These are phyloP conservation scores for Phodopus roborovskii DNA, from an alignment of 2,113 vertebrate species.

Conservation along the genomic window DNA sequence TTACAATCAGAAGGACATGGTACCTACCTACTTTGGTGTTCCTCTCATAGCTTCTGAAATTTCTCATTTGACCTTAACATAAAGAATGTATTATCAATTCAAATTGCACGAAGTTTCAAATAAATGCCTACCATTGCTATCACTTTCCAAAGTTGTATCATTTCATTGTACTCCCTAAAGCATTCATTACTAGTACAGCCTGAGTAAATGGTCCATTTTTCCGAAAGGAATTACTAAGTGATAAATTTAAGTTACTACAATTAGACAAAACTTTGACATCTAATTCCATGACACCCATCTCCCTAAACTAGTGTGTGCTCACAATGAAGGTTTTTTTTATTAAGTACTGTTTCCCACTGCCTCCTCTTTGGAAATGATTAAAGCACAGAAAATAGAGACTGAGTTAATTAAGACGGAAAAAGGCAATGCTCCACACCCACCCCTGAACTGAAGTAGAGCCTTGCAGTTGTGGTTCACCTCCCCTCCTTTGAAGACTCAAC, in stretches of 20 bases:
- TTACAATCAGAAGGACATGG: background rate
- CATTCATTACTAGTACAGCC: background rate
- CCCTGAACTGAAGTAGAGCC: background rate
- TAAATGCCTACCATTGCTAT: background rate
- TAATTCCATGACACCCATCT: slow-evolving; percentile 15
- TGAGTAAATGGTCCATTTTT: background rate
- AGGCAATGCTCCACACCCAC: background rate
- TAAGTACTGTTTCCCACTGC: background rate
- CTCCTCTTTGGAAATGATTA: background rate
- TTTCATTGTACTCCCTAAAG: background rate
- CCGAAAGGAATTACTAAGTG: background rate
- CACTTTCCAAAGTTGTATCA: slow-evolving; percentile 32
- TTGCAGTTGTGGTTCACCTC: background rate
- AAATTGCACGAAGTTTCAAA: slow-evolving; percentile 15
- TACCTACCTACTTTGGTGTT: background rate
- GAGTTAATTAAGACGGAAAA: background rate
- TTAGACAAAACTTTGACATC: background rate
- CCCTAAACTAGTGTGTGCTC: background rate
- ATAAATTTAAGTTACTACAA: slow-evolving; percentile 11
- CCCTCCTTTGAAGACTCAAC: background rate
- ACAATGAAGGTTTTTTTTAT: background rate
- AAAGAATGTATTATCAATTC: slow-evolving; percentile 6
- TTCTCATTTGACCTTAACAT: background rate
- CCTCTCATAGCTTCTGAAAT: background rate
- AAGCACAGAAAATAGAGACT: background rate